Evolutionary conservation across 2,888 invertebrate genomes (phyloP), one percentile per base, ranked within the genome.

Genomic region (Ditula angustiorana): DNA sequence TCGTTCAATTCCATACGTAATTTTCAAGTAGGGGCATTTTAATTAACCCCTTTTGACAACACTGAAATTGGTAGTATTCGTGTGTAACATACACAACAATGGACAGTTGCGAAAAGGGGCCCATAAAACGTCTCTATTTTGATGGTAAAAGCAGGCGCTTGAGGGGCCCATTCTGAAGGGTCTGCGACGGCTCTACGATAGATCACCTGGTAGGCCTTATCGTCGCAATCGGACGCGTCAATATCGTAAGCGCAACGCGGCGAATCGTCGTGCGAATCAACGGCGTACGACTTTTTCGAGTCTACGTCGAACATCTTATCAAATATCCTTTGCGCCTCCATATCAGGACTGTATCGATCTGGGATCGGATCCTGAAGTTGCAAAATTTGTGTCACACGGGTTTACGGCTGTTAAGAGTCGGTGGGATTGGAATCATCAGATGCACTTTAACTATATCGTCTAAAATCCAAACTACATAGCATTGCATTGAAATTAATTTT

Each of bases 261-360:
- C 78, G 91, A 88, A 87, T 87, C 87, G 77, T 85, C 81, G 81
- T 90, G 88, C 78, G 91, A 88, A 87, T 87, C 87, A 77, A 85
- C 81, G 81, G 87, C 82, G 83, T 85, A 90, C 70, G 85, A 85
- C 79, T 86, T 90, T 90, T 92, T 93, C 79, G 88, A 82, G 78
- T 93, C 92, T 72, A 90, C 88, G 83, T 93, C 93, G 86, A 93
- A 93, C 93, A 93, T 93, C 90, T 93, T 93, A 91, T 93, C 93
- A 87, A 93, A 93, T 76, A 93, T 92, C 88, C 92, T 86, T 85
- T 93, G 92, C 78, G 92, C 92, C 82, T 93, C 92, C 87, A 92
- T 86, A 87, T 93, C 93, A 82, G 93, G 93, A 88, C 93, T 93
- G 92, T 93, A 93, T 80, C 92, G 89, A 89, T 92, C 93, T 83